Percentiles rank a stretch among this genome's conserved stretches.
phyloP scores from a whole-genome alignment of 2,797 vertebrate genomes.

The Cheirogaleus major region DNA sequence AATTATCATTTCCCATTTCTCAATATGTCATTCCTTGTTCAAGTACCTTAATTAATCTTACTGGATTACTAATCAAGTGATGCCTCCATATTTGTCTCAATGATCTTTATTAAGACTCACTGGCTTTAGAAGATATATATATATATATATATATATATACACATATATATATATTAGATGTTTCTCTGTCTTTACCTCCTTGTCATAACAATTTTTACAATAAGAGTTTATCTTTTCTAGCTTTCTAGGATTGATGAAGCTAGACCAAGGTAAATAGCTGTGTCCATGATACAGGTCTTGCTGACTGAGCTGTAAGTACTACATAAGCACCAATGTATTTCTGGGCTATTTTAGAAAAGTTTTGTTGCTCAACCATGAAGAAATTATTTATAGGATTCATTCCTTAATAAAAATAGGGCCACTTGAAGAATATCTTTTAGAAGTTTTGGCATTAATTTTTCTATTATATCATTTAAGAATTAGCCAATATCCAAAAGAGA shows the following conservation, averaged over 20 bases:
- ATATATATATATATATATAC: background rate
- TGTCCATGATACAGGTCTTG: background rate
- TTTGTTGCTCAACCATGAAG: background rate
- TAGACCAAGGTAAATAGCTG: background rate
- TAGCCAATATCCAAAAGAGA: background rate
- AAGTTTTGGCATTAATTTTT: background rate
- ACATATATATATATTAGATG: background rate
- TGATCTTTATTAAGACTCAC: background rate
- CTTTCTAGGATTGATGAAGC: background rate
- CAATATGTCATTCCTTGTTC: background rate
- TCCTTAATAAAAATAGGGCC: background rate
- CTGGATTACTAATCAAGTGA: background rate
- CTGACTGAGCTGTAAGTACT: background rate
- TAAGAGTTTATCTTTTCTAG: background rate
- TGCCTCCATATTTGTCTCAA: background rate
- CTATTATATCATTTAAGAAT: slow-evolving; percentile 7
- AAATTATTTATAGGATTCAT: background rate
- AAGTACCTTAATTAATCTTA: background rate
- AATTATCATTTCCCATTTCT: background rate
- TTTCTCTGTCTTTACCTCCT: background rate
- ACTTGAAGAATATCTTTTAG: background rate
- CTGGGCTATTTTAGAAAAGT: background rate
- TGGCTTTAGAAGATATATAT: background rate
- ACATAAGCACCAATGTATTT: background rate
- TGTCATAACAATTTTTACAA: background rate